phyloP scores from a whole-genome alignment of 2,797 vertebrate species.

The Xyrichtys novacula region DNA sequence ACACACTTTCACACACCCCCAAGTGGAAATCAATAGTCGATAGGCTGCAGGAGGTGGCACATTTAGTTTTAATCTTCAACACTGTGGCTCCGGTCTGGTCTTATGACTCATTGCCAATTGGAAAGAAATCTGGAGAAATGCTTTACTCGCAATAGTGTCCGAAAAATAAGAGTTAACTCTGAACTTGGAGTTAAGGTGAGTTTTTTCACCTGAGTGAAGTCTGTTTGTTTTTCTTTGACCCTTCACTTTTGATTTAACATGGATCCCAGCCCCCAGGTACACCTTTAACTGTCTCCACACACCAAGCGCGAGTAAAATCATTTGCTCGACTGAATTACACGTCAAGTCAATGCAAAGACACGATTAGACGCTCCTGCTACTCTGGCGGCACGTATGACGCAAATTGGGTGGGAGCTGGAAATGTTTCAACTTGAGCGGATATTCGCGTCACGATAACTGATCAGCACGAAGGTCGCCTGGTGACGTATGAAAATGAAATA shows the following conservation, averaged over 20 bases:
- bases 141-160: constrained; percentile 1
- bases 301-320: no score
- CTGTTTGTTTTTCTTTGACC: background rate
- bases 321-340: no score
- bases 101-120: constrained; percentile 29
- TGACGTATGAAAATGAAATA: no score
- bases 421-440: no score
- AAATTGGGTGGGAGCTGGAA: no score
- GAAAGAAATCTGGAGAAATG: constrained; percentile 36
- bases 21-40: constrained; percentile 68
- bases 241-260: constrained; percentile 5
- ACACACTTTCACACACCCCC: constrained; percentile 30
- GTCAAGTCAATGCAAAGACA: no score
- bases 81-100: constrained; percentile 1
- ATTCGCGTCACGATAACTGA: no score
- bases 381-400: no score
- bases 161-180: constrained; percentile 15
- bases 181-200: background rate
- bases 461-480: no score
- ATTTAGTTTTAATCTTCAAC: constrained; percentile 58
- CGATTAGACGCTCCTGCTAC: no score
- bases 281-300: no score
- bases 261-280: background rate
- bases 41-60: constrained; percentile 33
- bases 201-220: background rate